Evolutionary conservation across 2,888 invertebrate genomes (phyloP).

Genomic region (Cremastobaeus sp.): DNA sequence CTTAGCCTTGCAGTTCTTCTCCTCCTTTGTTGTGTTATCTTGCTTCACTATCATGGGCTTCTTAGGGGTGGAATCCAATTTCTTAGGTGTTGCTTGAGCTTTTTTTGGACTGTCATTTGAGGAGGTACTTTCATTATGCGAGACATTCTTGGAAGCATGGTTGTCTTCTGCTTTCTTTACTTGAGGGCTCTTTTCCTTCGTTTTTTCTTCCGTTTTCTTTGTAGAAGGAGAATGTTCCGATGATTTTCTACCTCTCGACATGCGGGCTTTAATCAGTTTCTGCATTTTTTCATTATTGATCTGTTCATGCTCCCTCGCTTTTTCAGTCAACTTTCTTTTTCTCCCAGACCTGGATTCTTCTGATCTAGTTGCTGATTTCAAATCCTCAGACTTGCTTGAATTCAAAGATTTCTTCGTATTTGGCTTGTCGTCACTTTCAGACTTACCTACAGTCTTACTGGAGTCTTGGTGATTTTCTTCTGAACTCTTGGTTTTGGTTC

Average conservation of each 20-base stretch:
- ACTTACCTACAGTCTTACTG: conserved; percentile 19
- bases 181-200: not conserved
- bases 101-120: no score
- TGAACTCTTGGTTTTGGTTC: conserved; percentile 13
- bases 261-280: conserved; percentile 68
- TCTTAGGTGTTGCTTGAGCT: no score
- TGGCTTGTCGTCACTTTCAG: not conserved
- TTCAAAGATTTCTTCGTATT: not conserved
- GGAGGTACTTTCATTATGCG: no score
- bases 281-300: conserved; percentile 72
- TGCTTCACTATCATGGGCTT: conserved; percentile 45
- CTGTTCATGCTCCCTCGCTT: conserved; percentile 74
- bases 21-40: conserved; percentile 37
- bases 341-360: conserved; percentile 70
- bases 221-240: conserved; percentile 12
- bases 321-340: conserved; percentile 75
- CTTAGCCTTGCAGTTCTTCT: conserved; percentile 32
- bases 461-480: conserved; percentile 29
- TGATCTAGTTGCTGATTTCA: conserved; percentile 17
- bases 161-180: not conserved
- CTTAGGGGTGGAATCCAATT: conserved; percentile 58
- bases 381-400: conserved; percentile 13
- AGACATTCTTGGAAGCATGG: not conserved
- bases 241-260: conserved; percentile 22
- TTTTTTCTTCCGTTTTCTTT: conserved; percentile 18